A percentile compares a stretch with the other conserved stretches of the same genome.
These are phyloP conservation scores for Antitype chi DNA, from an alignment of 2,888 invertebrate genomes.

Conservation along the genomic window DNA sequence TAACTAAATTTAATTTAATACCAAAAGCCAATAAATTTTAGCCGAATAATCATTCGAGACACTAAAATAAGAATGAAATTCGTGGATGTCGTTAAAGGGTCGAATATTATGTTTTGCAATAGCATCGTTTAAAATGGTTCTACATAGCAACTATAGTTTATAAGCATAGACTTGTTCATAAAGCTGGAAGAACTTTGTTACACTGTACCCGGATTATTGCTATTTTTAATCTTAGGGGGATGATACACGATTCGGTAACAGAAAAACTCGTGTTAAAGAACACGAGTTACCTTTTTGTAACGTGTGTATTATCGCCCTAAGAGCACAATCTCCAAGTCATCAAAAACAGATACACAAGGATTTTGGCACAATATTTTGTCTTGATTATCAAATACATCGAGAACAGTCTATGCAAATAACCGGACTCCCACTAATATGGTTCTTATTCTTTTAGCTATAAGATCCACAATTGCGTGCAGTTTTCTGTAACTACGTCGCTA, in stretches of 20 bases:
- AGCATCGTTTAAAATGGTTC: slow-evolving; percentile 35
- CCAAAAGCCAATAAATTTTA: slow-evolving; percentile 58
- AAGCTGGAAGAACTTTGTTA: slow-evolving; percentile 9
- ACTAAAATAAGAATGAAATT: slow-evolving; percentile 58
- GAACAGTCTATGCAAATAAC: slow-evolving; percentile 56
- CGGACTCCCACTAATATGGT: slow-evolving; percentile 25
- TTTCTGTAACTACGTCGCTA: slow-evolving; percentile 38
- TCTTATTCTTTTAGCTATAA: slow-evolving; percentile 21
- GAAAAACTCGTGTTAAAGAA: not conserved
- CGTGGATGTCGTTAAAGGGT: slow-evolving; percentile 45
- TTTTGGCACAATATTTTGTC: slow-evolving; percentile 33
- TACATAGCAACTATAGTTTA: slow-evolving; percentile 33
- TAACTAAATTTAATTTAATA: slow-evolving; percentile 47
- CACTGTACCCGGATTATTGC: slow-evolving; percentile 39
- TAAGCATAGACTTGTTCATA: slow-evolving; percentile 47
- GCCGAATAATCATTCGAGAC: slow-evolving; percentile 58
- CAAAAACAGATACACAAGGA: not conserved
- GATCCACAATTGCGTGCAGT: slow-evolving; percentile 25
- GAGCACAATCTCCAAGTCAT: slow-evolving; percentile 13
- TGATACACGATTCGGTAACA: not conserved
- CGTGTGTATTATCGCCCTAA: not conserved
- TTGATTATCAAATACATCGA: not conserved
- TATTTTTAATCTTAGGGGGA: not conserved
- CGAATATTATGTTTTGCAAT: slow-evolving; percentile 31
- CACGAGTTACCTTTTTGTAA: not conserved